Percentiles rank a stretch among this genome's conserved stretches.
phyloP scores from a whole-genome alignment of 2,888 invertebrate species.

The Euzophera pinguis region DNA sequence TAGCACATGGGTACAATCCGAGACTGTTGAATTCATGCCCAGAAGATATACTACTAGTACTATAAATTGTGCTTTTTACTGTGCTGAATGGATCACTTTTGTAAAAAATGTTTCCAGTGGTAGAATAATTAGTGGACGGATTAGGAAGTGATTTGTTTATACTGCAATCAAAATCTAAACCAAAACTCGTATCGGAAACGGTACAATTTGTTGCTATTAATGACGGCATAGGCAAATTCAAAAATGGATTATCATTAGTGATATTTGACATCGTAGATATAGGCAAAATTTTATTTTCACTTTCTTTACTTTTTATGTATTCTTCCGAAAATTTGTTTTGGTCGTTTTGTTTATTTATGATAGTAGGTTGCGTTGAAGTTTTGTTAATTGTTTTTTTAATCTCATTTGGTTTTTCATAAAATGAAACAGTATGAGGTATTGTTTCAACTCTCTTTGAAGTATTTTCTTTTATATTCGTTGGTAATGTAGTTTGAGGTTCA shows the following conservation, averaged over 20 bases:
- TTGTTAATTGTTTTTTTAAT: constrained; percentile 33
- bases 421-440: constrained; percentile 31
- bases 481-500: constrained; percentile 42
- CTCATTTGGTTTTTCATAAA: constrained; percentile 41
- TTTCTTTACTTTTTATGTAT: constrained; percentile 34
- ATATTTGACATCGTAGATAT: constrained; percentile 33
- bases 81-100: constrained; percentile 65
- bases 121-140: constrained; percentile 47
- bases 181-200: constrained; percentile 51
- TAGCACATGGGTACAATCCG: constrained; percentile 70
- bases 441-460: constrained; percentile 40
- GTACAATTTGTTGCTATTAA: constrained; percentile 54
- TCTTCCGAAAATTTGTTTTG: constrained; percentile 45
- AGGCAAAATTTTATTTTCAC: constrained; percentile 38
- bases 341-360: constrained; percentile 39
- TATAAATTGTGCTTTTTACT: constrained; percentile 66
- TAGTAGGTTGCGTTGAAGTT: constrained; percentile 22
- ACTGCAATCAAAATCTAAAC: constrained; percentile 66
- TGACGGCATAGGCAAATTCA: constrained; percentile 61
- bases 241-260: constrained; percentile 62
- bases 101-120: constrained; percentile 61
- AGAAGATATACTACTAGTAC: constrained; percentile 67
- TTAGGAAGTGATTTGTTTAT: constrained; percentile 50
- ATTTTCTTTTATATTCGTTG: constrained; percentile 38
- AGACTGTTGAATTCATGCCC: constrained; percentile 68